phyloP scores from a whole-genome alignment of 1,140 invertebrate genomes.

The Drosophila melanogaster region DNA sequence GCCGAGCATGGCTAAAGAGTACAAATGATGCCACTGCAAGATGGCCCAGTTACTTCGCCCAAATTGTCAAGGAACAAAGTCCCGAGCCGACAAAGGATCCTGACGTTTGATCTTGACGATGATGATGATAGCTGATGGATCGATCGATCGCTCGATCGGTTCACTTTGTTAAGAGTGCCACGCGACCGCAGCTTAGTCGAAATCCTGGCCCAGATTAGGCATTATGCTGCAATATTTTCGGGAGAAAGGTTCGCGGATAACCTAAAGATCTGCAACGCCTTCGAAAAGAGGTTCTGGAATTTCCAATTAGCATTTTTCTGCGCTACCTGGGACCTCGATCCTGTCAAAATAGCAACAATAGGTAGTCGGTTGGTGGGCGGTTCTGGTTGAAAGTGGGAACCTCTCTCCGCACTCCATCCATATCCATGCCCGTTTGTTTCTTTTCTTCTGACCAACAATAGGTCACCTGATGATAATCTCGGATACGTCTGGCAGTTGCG shows the following conservation, averaged over 20 bases:
- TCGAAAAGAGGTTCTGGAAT: constrained; percentile 14
- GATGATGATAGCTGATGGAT: constrained; percentile 69
- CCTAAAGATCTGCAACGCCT: constrained; percentile 71
- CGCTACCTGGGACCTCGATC: constrained; percentile 54
- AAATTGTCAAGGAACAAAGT: constrained; percentile 61
- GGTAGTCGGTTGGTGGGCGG: constrained; percentile 47
- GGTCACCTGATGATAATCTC: constrained; percentile 73
- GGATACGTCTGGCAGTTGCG: constrained; percentile 23
- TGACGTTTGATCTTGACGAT: constrained; percentile 74
- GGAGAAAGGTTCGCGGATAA: constrained; percentile 56
- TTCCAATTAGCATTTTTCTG: constrained; percentile 72
- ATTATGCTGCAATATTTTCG: constrained; percentile 67
- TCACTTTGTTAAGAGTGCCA: constrained; percentile 50
- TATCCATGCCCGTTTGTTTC: background rate
- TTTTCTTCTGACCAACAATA: constrained; percentile 48
- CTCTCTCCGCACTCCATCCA: background rate
- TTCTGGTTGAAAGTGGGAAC: constrained; percentile 60
- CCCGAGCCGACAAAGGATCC: constrained; percentile 54
- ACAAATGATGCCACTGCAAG: constrained; percentile 64
- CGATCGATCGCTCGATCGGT: constrained; percentile 7
- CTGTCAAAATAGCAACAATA: constrained; percentile 81
- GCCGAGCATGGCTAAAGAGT: constrained; percentile 74
- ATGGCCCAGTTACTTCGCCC: constrained; percentile 57
- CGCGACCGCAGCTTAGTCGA: constrained; percentile 62
- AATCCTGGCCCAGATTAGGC: constrained; percentile 27